A percentile compares a stretch with the other conserved stretches of the same genome.
phyloP scores from a whole-genome alignment of 2,888 invertebrate genomes.

The Diarsia brunnea region DNA sequence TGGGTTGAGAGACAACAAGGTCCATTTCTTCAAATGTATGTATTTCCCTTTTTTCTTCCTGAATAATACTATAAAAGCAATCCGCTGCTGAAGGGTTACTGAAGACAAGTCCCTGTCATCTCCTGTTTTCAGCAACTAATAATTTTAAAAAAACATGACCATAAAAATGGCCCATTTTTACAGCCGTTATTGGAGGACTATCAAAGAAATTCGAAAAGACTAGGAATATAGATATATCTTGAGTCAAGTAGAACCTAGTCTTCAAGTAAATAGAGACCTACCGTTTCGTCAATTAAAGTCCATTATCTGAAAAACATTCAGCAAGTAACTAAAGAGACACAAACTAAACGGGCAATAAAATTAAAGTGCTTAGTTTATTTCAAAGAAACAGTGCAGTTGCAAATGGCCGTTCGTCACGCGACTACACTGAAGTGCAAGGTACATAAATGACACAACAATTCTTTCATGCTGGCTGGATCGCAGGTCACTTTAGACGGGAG shows the following conservation, averaged over 20 bases:
- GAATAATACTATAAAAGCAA: no score
- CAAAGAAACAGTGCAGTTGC: neutral
- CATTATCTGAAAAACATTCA: neutral
- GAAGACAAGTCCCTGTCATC: no score
- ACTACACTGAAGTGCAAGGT: neutral
- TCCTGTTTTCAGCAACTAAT: no score
- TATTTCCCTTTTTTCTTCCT: no score
- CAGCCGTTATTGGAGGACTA: no score
- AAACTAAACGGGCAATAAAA: neutral
- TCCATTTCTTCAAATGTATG: no score
- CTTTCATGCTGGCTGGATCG: neutral
- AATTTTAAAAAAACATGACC: no score
- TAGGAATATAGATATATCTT: neutral
- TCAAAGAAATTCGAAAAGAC: no score
- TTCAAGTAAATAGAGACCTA: neutral
- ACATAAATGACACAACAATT: conserved; percentile 2
- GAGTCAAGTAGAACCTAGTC: neutral
- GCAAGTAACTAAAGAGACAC: neutral
- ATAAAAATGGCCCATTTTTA: no score
- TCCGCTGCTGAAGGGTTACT: no score
- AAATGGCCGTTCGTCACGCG: conserved; percentile 5
- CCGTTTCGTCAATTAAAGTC: neutral
- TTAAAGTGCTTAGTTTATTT: neutral
- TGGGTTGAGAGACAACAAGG: no score
- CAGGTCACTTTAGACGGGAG: neutral